Conservation (phyloP, 2,888 invertebrate species). For the Syritta pipiens region DNA sequence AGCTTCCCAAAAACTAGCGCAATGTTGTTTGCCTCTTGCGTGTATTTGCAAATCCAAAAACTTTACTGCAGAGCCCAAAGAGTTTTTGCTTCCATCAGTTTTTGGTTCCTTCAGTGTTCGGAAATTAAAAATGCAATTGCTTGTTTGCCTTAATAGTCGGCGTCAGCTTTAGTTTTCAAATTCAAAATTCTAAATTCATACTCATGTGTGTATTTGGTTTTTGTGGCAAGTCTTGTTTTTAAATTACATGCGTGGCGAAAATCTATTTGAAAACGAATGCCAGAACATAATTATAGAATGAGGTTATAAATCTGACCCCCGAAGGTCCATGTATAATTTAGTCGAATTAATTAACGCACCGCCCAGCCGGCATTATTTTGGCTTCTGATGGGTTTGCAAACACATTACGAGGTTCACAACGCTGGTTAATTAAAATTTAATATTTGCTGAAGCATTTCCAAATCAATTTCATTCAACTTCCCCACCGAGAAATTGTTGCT, state of each 20-base stretch:
- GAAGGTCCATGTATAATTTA: conserved; percentile 27
- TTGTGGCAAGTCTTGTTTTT: no score
- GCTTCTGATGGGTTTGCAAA: conserved; percentile 35
- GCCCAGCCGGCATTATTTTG: conserved; percentile 27
- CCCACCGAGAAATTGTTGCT: background rate
- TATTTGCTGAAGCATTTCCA: conserved; percentile 32
- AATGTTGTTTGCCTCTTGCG: no score
- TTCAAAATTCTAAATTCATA: no score
- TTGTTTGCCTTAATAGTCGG: no score
- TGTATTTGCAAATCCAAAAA: no score
- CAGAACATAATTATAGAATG: background rate
- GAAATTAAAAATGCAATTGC: no score
- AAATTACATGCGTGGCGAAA: background rate
- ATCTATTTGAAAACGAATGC: background rate
- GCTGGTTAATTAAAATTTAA: conserved; percentile 52
- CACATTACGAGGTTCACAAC: conserved; percentile 16
- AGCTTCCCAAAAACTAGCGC: no score
- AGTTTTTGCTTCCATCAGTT: no score
- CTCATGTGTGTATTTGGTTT: no score
- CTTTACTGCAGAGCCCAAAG: no score
- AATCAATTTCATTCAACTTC: conserved; percentile 10
- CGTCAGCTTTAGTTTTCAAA: no score
- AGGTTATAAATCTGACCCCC: conserved; percentile 1
- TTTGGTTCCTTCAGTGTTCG: no score
- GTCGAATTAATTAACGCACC: conserved; percentile 42